Percentiles rank a stretch among this genome's conserved stretches.
phyloP scores from a whole-genome alignment of 2,888 invertebrate genomes.

The Eupithecia exiguata region DNA sequence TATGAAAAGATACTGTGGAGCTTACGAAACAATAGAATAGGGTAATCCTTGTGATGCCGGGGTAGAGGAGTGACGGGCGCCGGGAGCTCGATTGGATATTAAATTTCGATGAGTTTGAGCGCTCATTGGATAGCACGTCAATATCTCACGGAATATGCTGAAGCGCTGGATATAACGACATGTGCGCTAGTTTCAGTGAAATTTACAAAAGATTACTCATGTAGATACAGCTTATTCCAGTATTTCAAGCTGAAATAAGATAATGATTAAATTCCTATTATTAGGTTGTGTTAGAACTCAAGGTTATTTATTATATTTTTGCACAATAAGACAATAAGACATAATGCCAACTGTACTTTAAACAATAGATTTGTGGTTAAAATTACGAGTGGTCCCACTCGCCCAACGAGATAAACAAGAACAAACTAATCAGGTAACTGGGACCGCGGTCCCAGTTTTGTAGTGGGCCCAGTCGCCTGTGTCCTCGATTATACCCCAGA shows the following conservation, averaged over 20 bases:
- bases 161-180: not conserved
- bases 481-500: too few relatives aligned
- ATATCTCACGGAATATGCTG: not conserved
- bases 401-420: too few relatives aligned
- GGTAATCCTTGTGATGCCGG: not conserved
- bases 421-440: too few relatives aligned
- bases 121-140: not conserved
- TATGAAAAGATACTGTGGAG: not conserved
- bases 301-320: too few relatives aligned
- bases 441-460: too few relatives aligned
- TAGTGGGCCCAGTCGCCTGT: too few relatives aligned
- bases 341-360: too few relatives aligned
- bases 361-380: too few relatives aligned
- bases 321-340: too few relatives aligned
- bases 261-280: too few relatives aligned
- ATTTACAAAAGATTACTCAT: not conserved
- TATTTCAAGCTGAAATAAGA: not conserved
- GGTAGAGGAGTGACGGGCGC: not conserved
- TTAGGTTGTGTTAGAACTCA: too few relatives aligned
- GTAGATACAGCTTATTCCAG: not conserved
- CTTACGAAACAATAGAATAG: not conserved
- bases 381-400: too few relatives aligned
- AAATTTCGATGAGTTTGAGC: constrained; percentile 1
- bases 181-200: not conserved
- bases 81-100: not conserved